These are phyloP conservation scores for Adela reaumurella DNA, from an alignment of 2,888 invertebrate genomes.

Conservation along the genomic window DNA sequence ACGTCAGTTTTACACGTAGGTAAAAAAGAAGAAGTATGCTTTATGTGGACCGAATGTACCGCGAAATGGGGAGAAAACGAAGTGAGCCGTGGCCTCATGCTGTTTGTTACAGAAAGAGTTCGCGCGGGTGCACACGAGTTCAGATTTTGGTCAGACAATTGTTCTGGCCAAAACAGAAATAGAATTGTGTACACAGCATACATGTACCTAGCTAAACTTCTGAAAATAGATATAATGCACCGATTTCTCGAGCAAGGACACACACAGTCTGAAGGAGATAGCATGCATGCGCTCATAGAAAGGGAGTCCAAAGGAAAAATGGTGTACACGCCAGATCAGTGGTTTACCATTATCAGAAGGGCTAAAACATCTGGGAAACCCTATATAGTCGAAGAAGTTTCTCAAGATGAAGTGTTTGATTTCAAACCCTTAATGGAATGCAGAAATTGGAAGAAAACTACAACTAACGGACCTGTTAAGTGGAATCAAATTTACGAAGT, in stretches of 20 bases:
- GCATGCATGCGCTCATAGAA: slow-evolving; percentile 3
- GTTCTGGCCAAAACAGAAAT: slow-evolving; percentile 15
- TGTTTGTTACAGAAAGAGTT: slow-evolving; percentile 9
- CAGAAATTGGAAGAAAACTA: slow-evolving; percentile 10
- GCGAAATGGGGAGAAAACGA: slow-evolving; percentile 12
- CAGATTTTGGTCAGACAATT: slow-evolving; percentile 15
- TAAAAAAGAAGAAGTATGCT: slow-evolving; percentile 8
- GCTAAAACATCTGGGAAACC: slow-evolving; percentile 3
- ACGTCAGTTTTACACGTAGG: slow-evolving; percentile 12
- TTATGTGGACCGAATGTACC: slow-evolving; percentile 12
- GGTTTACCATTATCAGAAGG: background rate
- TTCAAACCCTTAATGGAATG: slow-evolving; percentile 9
- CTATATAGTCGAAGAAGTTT: slow-evolving; percentile 9
- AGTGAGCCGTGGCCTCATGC: slow-evolving; percentile 9
- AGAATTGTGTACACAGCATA: slow-evolving; percentile 8
- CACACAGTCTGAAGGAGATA: background rate
- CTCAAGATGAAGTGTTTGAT: slow-evolving; percentile 9
- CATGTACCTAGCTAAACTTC: no score
- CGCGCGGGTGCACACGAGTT: slow-evolving; percentile 8
- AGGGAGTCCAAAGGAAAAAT: slow-evolving; percentile 7
- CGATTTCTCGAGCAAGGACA: background rate
- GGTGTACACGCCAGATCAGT: slow-evolving; percentile 7
- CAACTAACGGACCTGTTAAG: slow-evolving; percentile 7
- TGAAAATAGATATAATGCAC: no score
- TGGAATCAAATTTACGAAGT: slow-evolving; percentile 11